Conservation (phyloP, 1,140 invertebrate genomes). For the Drosophila nigrodunni region DNA sequence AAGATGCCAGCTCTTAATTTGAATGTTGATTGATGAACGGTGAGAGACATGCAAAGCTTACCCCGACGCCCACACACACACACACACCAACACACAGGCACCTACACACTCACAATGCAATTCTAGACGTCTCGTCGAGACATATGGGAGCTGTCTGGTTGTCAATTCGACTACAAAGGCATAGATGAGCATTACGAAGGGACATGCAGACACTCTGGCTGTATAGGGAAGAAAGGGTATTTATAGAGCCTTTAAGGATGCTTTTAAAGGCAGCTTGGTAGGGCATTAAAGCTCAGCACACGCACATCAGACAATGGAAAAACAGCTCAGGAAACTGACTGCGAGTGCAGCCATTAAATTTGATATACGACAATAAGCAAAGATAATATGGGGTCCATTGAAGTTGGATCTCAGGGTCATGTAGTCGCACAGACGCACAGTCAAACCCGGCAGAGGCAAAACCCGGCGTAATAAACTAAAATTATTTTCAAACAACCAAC, state of each 20-base stretch:
- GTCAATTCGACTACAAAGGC: conserved; percentile 23
- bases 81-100: not conserved
- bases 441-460: not conserved
- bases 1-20: conserved; percentile 42
- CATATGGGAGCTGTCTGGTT: conserved; percentile 46
- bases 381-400: conserved; percentile 68
- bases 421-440: not conserved
- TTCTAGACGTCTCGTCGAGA: conserved; percentile 18
- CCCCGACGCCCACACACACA: not conserved
- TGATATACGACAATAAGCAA: conserved; percentile 79
- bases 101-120: not conserved
- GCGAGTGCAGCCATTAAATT: conserved; percentile 69
- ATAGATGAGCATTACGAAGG: not conserved
- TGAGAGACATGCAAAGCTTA: not conserved
- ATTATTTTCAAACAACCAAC: not conserved
- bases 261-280: conserved; percentile 31
- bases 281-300: conserved; percentile 51
- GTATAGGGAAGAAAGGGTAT: not conserved
- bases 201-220: not conserved
- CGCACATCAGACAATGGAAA: conserved; percentile 47
- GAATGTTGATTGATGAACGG: conserved; percentile 64
- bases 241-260: conserved; percentile 36
- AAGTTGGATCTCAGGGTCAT: conserved; percentile 20
- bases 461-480: conserved; percentile 10
- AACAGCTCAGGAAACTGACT: conserved; percentile 62